A percentile compares a stretch with the other conserved stretches of the same genome.
phyloP scores from a whole-genome alignment of 2,113 vertebrate genomes.

The Tichodroma muraria region DNA sequence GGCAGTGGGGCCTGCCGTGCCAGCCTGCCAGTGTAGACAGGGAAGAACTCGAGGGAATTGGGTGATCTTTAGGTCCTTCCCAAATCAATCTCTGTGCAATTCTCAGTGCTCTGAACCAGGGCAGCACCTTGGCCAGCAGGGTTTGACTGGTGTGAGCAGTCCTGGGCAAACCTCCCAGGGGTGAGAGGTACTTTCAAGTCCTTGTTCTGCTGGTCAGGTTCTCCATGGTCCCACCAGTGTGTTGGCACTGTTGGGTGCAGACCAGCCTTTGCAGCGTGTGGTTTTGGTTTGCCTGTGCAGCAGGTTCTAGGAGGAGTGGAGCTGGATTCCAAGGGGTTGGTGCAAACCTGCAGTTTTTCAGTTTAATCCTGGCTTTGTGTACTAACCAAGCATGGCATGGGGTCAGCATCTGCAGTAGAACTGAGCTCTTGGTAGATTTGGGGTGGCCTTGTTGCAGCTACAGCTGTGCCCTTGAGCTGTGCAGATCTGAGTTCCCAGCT shows the following conservation, averaged over 20 bases:
- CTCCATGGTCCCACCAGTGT: background rate
- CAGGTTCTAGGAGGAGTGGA: fast-evolving
- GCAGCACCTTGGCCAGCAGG: background rate
- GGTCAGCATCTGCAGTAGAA: background rate
- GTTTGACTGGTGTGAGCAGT: background rate
- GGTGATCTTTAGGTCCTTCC: background rate
- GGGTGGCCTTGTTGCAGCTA: background rate
- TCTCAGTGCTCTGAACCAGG: background rate
- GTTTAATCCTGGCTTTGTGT: background rate
- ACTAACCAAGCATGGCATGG: too few species aligned
- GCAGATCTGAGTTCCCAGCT: background rate
- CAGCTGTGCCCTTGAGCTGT: background rate
- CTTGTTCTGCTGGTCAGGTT: background rate
- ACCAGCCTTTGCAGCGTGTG: fast-evolving
- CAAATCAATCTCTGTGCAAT: background rate
- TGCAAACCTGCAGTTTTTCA: background rate
- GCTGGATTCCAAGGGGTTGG: background rate
- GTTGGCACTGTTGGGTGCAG: too few species aligned
- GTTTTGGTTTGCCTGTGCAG: background rate
- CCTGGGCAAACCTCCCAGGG: background rate
- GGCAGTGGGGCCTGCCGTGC: background rate
- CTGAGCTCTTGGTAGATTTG: background rate
- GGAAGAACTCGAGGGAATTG: fast-evolving
- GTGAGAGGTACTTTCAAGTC: background rate
- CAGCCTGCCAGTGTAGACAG: background rate